Base-by-base conservation (phyloP, 2,113 vertebrate genomes). In the Pluvialis apricaria region DNA sequence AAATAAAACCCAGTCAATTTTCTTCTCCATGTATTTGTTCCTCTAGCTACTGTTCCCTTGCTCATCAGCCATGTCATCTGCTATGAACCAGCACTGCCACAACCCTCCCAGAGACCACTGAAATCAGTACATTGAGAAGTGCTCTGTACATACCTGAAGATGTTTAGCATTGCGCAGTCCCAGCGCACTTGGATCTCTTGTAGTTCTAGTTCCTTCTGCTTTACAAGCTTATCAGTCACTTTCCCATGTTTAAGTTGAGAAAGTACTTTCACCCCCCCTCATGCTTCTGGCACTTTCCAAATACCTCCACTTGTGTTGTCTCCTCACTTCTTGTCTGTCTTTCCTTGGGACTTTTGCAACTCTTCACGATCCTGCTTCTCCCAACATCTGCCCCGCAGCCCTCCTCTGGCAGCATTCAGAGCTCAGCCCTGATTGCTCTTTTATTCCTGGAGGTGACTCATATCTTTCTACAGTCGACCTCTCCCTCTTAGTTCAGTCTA, bases 241-340 rank as follows among this genome's bases (percentile, higher is more conserved):
- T 79, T 21, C 44, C 52, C 16, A 65, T 0, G 0, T 38, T 84
- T 64, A 85, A 0, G 0, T 36, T 82, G 49, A 57, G 68, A 51
- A 85, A 51, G 14, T 31, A 54, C 61, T 87, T 91, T 79, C n/a
- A 62, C 42, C 91, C 32, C 25, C 32, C 42, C 86, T 92, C 29
- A 34, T 24, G 18, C 29, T 57, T 78, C 42, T 52, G 10, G 62
- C 15, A 31, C 38, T 76, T 92, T 66, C 40, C 79, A 65, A 95
- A 79, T 57, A 55, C 11, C 26, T 57, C 57, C 13, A 51, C 10
- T 70, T 62, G 11, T 9, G 14, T 19, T 77, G 26, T 25, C 28
- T 83, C 40, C 70, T 88, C 38, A 64, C 17, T 76, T 76, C 45
- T 70, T 54, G 18, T 9, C 42, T 51, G 6, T 28, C 68, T 73